phyloP scores from a whole-genome alignment of 2,113 vertebrate genomes.

The Manacus vitellinus region DNA sequence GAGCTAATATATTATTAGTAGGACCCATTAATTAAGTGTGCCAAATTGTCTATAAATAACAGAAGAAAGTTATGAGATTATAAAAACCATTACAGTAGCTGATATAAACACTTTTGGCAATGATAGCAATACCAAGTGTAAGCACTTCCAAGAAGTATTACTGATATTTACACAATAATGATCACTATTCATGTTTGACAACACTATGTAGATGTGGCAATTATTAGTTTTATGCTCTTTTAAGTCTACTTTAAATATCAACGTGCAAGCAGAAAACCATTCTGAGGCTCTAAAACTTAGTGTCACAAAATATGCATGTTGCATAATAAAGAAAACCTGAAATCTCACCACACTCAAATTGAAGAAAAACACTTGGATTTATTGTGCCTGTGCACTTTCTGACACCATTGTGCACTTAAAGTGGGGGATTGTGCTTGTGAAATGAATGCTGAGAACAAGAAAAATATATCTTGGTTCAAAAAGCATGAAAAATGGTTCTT shows the following conservation, averaged over 20 bases:
- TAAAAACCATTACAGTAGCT: conserved; percentile 61
- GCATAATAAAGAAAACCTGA: not conserved
- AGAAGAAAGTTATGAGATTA: conserved; percentile 64
- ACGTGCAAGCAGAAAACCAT: not conserved
- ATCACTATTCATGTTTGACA: conserved; percentile 47
- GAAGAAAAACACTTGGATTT: not conserved
- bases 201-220: not conserved
- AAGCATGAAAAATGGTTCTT: not conserved
- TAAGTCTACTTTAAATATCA: conserved; percentile 1
- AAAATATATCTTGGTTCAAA: not conserved
- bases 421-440: not conserved
- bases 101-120: conserved; percentile 61
- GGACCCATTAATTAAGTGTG: conserved; percentile 60
- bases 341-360: not conserved
- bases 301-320: not conserved
- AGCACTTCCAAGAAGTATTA: conserved; percentile 65
- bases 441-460: not conserved
- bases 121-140: conserved; percentile 49
- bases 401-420: not conserved
- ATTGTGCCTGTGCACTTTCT: not conserved
- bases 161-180: conserved; percentile 24
- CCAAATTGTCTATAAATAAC: conserved; percentile 72
- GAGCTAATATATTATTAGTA: conserved; percentile 26
- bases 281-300: not conserved
- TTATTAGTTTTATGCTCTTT: not conserved